Evolutionary conservation across 2,797 vertebrate genomes (phyloP).

Genomic region (Jordanella pulchra): DNA sequence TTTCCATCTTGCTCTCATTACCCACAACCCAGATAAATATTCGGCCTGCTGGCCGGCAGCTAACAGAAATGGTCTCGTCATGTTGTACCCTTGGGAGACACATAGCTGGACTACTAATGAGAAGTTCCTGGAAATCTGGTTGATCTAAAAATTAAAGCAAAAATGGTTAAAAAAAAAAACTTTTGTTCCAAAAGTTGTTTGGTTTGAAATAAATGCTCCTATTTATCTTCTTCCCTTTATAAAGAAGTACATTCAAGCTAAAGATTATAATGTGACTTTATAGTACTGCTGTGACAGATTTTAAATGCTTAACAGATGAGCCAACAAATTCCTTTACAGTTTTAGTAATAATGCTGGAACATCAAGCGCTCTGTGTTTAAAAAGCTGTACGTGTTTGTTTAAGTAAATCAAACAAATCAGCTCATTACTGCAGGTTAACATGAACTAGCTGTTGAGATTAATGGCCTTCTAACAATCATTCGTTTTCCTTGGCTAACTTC

Average conservation of each 20-base stretch:
- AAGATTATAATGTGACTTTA: not conserved
- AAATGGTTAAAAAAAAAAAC: not conserved
- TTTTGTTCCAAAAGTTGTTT: not conserved
- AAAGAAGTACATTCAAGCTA: too few species aligned
- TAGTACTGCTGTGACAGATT: not conserved
- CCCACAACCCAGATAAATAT: not conserved
- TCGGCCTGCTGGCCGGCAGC: not conserved
- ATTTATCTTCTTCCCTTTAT: not conserved
- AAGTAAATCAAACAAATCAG: conserved; percentile 28
- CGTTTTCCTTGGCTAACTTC: conserved; percentile 27
- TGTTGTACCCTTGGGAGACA: not conserved
- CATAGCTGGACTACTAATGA: not conserved
- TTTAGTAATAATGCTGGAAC: not conserved
- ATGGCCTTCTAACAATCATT: conserved; percentile 24
- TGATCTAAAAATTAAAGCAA: not conserved
- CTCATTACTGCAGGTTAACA: conserved; percentile 35
- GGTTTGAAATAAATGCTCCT: not conserved
- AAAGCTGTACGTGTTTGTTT: conserved; percentile 9
- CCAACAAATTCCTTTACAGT: not conserved
- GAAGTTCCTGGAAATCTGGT: not conserved
- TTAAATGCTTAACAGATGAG: not conserved
- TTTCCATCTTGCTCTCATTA: not conserved
- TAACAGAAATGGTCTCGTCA: not conserved
- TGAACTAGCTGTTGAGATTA: conserved; percentile 38
- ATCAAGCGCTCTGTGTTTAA: conserved; percentile 2